A percentile compares a stretch with the other conserved stretches of the same genome.
phyloP scores from a whole-genome alignment of 1,140 invertebrate species.

The Drosophila saltans region DNA sequence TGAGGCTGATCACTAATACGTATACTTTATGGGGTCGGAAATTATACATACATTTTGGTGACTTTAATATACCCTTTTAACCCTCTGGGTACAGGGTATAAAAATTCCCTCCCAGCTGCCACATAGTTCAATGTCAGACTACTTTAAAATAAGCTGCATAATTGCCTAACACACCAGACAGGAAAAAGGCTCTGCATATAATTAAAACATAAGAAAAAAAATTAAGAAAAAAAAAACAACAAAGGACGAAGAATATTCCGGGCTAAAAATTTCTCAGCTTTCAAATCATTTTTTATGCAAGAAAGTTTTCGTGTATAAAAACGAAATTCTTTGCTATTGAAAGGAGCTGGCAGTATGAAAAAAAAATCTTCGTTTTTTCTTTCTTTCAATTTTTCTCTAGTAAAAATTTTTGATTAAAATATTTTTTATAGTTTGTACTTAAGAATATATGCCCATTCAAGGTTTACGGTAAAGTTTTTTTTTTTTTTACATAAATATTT shows the following conservation, averaged over 20 bases:
- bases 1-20: too few relatives aligned
- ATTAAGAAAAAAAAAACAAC: neutral
- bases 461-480: constrained; percentile 32
- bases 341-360: neutral
- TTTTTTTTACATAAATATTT: constrained; percentile 37
- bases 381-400: constrained; percentile 35
- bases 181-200: constrained; percentile 33
- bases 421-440: constrained; percentile 52
- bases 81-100: neutral
- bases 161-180: constrained; percentile 60
- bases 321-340: constrained; percentile 35
- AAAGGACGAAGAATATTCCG: constrained; percentile 29
- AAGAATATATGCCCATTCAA: constrained; percentile 15
- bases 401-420: constrained; percentile 62
- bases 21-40: too few relatives aligned
- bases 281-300: constrained; percentile 40
- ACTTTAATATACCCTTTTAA: too few relatives aligned
- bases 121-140: constrained; percentile 62
- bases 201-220: constrained; percentile 29
- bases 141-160: constrained; percentile 32
- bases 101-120: neutral
- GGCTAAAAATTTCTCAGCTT: neutral
- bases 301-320: constrained; percentile 37
- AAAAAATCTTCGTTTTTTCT: constrained; percentile 14
- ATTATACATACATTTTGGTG: too few relatives aligned